Conservation (phyloP, 2,797 vertebrate species). For the Remorina albescens region DNA sequence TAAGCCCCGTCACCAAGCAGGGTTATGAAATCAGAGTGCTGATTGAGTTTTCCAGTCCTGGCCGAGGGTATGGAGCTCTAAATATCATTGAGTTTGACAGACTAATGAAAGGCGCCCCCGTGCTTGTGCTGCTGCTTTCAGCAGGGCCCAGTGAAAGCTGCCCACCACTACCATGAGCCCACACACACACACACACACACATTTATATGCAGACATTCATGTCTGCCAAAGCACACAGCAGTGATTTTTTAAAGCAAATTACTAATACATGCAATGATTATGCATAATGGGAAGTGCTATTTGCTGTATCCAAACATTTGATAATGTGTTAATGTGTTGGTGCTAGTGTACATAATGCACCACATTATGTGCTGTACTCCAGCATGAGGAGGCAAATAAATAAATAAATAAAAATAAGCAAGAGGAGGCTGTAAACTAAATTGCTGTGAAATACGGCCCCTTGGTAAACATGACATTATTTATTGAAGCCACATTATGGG, state of each 20-base stretch:
- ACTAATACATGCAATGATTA: conserved; percentile 21
- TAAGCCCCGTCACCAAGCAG: conserved; percentile 88
- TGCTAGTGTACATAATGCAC: conserved; percentile 44
- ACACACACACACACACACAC: neutral
- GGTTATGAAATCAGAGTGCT: conserved; percentile 93
- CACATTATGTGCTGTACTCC: conserved; percentile 57
- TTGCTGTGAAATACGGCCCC: conserved; percentile 77
- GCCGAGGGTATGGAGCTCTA: conserved; percentile 77
- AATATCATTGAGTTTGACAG: conserved; percentile 87
- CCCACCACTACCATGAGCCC: conserved; percentile 28
- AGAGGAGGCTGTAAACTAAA: conserved; percentile 63
- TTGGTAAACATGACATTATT: conserved; percentile 79
- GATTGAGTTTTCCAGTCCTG: conserved; percentile 84
- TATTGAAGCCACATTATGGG: conserved; percentile 78
- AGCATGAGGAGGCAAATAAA: conserved; percentile 43
- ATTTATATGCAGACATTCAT: conserved; percentile 21
- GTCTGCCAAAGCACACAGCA: neutral
- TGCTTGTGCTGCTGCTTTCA: conserved; percentile 63
- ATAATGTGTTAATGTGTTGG: conserved; percentile 55
- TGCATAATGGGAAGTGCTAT: conserved; percentile 18
- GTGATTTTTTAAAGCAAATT: conserved; percentile 37
- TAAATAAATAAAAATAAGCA: conserved; percentile 20
- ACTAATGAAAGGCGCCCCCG: conserved; percentile 83
- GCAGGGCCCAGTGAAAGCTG: conserved; percentile 41
- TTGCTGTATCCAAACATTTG: conserved; percentile 48